A percentile compares a stretch with the other conserved stretches of the same genome.
phyloP scores from a whole-genome alignment of 2,113 vertebrate species.

The Podocnemis expansa region DNA sequence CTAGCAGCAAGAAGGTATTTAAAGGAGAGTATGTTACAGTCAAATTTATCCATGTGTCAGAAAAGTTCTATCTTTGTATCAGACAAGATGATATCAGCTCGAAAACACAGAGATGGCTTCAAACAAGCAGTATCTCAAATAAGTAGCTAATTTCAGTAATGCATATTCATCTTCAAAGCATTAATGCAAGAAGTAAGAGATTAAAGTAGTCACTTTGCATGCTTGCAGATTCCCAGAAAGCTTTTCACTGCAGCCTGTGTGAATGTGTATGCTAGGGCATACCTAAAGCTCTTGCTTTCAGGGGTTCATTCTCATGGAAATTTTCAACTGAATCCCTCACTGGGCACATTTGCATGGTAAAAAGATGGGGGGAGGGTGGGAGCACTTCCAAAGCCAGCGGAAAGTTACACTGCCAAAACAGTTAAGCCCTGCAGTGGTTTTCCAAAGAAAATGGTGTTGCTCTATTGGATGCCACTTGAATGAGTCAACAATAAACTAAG shows the following conservation, averaged over 20 bases:
- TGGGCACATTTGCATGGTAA: constrained; percentile 60
- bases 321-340: constrained; percentile 37
- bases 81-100: constrained; percentile 52
- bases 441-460: constrained; percentile 63
- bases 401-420: constrained; percentile 63
- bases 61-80: constrained; percentile 68
- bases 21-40: constrained; percentile 50
- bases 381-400: constrained; percentile 43
- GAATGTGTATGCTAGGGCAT: not conserved
- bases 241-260: constrained; percentile 45
- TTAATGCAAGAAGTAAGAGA: constrained; percentile 59
- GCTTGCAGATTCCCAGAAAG: constrained; percentile 51
- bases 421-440: constrained; percentile 50
- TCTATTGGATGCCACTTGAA: constrained; percentile 67
- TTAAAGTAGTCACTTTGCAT: constrained; percentile 29
- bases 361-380: constrained; percentile 46
- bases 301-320: constrained; percentile 57
- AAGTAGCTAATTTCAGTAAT: constrained; percentile 56
- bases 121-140: constrained; percentile 52
- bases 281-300: constrained; percentile 56
- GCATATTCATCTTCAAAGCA: constrained; percentile 61
- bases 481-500: constrained; percentile 69
- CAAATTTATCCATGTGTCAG: constrained; percentile 44
- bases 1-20: constrained; percentile 63
- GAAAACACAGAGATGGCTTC: constrained; percentile 51